Evolutionary conservation across 2,113 vertebrate genomes (phyloP).

Genomic region (Stictonetta naevosa): DNA sequence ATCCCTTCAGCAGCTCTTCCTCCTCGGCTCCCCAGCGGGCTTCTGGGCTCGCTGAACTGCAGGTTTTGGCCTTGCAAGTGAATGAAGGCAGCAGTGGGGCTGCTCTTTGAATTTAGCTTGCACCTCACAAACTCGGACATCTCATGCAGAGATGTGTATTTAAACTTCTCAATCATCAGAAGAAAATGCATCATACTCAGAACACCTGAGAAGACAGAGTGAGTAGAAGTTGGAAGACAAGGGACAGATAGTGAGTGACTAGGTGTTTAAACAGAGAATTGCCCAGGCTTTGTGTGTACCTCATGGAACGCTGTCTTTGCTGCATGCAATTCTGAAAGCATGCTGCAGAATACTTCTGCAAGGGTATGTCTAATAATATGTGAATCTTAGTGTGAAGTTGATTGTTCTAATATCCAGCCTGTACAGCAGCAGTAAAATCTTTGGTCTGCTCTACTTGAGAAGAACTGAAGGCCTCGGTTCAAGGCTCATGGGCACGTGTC

Average conservation of each 20-base stretch:
- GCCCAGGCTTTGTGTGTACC: not conserved
- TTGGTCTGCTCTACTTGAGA: not conserved
- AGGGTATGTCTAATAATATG: not conserved
- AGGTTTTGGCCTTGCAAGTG: not conserved
- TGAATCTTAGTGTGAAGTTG: not conserved
- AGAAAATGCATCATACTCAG: not conserved
- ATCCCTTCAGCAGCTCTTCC: slow-evolving; percentile 3
- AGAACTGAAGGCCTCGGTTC: not conserved
- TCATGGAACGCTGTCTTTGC: rapidly evolving
- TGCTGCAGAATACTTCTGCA: not conserved
- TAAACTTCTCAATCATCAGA: not conserved
- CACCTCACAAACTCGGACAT: not conserved
- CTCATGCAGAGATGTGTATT: not conserved
- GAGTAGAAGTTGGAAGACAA: not conserved
- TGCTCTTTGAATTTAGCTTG: not conserved
- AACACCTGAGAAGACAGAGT: not conserved
- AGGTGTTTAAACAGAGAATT: not conserved
- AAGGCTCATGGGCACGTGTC: not conserved
- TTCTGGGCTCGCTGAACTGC: not conserved
- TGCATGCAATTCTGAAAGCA: not conserved
- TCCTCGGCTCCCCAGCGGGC: not conserved
- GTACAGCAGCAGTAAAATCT: not conserved
- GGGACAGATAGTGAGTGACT: not conserved
- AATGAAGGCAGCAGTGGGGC: not conserved
- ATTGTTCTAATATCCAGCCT: not conserved